Evolutionary conservation across 1,140 invertebrate genomes (phyloP), one percentile per base, ranked within the genome.

Genomic region (Diachasmimorpha longicaudata): DNA sequence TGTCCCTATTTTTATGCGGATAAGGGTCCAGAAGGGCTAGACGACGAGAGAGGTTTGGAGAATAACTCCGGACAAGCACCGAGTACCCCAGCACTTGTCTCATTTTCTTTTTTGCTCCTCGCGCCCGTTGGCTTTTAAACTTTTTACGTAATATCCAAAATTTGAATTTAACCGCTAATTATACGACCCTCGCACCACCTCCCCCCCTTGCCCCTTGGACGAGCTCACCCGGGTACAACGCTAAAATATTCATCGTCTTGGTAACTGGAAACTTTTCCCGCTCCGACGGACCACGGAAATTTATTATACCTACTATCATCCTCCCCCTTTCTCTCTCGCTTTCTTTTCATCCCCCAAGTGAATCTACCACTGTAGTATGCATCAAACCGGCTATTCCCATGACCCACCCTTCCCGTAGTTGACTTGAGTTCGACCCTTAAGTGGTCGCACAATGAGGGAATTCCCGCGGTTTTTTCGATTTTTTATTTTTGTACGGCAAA

Each of bases 91-190:
- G 31, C 66, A 68, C 66, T 68, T 68, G 25, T 1, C 36, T 68
- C 36, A 37, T 68, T 68, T 39, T 66, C 25, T 66, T 68, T 68
- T 68, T 68, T 68, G 14, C 36, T 68, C n/a, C 13, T 68, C 36
- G 25, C 21, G 48, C 75, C 70, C 68, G 23, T 71, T 70, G 74
- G 68, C 74, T 76, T 76, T 76, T 76, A 79, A 79, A 79, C 78
- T 79, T 83, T 85, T 86, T 86, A 82, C 82, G 82, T 84, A 85
- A 84, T 86, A 86, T 85, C 81, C 81, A 72, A 83, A 85, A 85
- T 86, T 85, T 86, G 85, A 86, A 86, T 86, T 86, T 85, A 85
- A 86, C 83, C 84, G 83, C 83, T 84, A 85, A 86, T 86, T 86
- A 86, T 85, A 79, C 81, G 75, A 81, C 78, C 82, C 79, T 69